A percentile compares a stretch with the other conserved stretches of the same genome.
phyloP scores from a whole-genome alignment of 2,888 invertebrate species.

The Mythimna impura region DNA sequence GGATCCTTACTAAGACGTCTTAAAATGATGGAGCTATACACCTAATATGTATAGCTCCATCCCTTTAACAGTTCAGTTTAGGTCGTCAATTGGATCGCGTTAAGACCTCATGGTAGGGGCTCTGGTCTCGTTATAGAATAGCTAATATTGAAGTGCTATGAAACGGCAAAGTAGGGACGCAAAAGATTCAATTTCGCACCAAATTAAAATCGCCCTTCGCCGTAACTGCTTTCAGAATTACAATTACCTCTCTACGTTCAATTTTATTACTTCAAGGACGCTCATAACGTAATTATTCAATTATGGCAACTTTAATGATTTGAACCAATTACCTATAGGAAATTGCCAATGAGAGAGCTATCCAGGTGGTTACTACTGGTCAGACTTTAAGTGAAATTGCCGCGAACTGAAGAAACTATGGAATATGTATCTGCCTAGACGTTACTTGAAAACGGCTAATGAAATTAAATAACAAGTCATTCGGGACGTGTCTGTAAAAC shows the following conservation, averaged over 20 bases:
- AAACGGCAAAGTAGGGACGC: constrained; percentile 4
- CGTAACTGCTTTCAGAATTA: constrained; percentile 44
- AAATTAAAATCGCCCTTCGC: constrained; percentile 51
- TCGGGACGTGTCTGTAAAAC: background rate
- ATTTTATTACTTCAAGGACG: constrained; percentile 34
- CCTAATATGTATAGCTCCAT: too few species aligned
- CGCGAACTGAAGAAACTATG: background rate
- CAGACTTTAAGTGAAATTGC: background rate
- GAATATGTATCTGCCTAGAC: background rate
- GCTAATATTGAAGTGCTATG: constrained; percentile 25
- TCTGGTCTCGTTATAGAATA: constrained; percentile 5
- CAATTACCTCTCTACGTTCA: constrained; percentile 23
- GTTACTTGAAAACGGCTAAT: background rate
- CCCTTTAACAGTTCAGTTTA: too few species aligned
- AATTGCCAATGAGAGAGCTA: background rate
- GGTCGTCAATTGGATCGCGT: too few species aligned
- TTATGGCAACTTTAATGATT: background rate
- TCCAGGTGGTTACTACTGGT: background rate
- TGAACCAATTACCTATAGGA: background rate
- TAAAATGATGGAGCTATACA: too few species aligned
- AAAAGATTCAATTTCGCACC: constrained; percentile 51
- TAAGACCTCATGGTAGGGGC: too few species aligned
- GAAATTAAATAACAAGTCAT: background rate
- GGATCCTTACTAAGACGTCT: too few species aligned
- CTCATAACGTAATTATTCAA: constrained; percentile 18